Evolutionary conservation across 2,888 invertebrate genomes (phyloP), one percentile per base, ranked within the genome.

Genomic region (Rhorus exstirpatorius): DNA sequence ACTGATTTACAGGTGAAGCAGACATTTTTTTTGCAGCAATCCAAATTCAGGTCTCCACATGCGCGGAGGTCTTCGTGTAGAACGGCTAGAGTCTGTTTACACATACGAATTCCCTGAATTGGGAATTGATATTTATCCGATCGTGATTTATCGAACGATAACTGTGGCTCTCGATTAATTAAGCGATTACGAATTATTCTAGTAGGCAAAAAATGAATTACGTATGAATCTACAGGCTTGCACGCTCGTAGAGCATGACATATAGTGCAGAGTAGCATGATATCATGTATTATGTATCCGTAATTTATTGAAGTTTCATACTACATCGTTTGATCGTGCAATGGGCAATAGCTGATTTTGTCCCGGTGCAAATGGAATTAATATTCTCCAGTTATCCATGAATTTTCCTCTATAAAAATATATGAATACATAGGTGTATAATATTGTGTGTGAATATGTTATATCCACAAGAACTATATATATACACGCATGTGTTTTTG

Each of bases 281-380:
- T 1, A 46, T 35, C 67, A 24, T 63, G 46, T 35, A 31, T 70
- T 63, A 19, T 31, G 53, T 58, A 58, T 55, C 53, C n/a, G 41
- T 76, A 70, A 80, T 80, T 70, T 46, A 76, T 70, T 51, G 65
- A 63, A 38, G 63, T 46, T 80, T 80, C 46, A 38, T 70, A 17
- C 24, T 26, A 41, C 49, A 63, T 63, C 31, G 53, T 65, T 72
- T 8, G 46, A 68, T 14, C 24, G 53, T 3, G 44, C 44, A 70
- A 70, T 70, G 31, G 80, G 70, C 70, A 70, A 70, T 63, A 49
- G 55, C 70, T 44, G 58, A 70, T 65, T 46, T 49, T 51, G 61
- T 19, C 53, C 19, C 26, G 38, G 31, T 41, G 55, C 63, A 58
- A 71, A 75, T 63, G 53, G 61, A 61, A 74, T 79, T 67, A 67